These are phyloP conservation scores for Gasterosteus nipponicus DNA, from an alignment of 2,113 vertebrate species.

Conservation along the genomic window DNA sequence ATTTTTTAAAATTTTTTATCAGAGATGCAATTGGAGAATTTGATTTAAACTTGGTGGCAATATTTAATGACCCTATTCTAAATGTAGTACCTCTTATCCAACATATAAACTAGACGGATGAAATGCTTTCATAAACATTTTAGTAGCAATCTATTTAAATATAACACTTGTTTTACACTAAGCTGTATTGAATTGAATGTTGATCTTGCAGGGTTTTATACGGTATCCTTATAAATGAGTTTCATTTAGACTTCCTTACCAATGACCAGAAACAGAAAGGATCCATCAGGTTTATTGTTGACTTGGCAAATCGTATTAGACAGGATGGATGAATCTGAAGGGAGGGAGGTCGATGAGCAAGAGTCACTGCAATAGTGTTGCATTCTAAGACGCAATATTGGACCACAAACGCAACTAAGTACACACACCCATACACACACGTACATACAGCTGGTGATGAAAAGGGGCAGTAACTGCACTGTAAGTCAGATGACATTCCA, in stretches of 20 bases:
- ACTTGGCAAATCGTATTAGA: constrained; percentile 66
- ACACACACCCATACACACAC: neutral
- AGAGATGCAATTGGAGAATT: constrained; percentile 1
- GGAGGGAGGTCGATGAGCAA: constrained; percentile 44
- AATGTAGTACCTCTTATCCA: constrained; percentile 41
- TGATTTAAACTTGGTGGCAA: constrained; percentile 25
- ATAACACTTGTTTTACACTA: constrained; percentile 17
- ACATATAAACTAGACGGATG: constrained; percentile 12
- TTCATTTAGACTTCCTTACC: constrained; percentile 29
- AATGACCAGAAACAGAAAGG: constrained; percentile 47
- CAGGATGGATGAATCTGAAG: constrained; percentile 44
- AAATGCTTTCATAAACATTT: constrained; percentile 47
- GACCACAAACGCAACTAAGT: constrained; percentile 31
- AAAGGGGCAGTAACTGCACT: constrained; percentile 41
- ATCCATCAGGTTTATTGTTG: constrained; percentile 65
- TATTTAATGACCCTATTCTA: constrained; percentile 35
- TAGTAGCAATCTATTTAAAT: constrained; percentile 17
- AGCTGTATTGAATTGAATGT: constrained; percentile 33
- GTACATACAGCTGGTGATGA: constrained; percentile 48
- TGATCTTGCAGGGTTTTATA: constrained; percentile 18
- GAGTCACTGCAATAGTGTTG: constrained; percentile 38
- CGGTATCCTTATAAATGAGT: constrained; percentile 40
- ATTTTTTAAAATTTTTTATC: constrained; percentile 17
- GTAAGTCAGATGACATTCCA: constrained; percentile 60
- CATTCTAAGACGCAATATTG: constrained; percentile 28